Percentiles rank a stretch among this genome's conserved stretches.
Conservation (phyloP, 2,113 vertebrate species). For the Oxyruncus cristatus region DNA sequence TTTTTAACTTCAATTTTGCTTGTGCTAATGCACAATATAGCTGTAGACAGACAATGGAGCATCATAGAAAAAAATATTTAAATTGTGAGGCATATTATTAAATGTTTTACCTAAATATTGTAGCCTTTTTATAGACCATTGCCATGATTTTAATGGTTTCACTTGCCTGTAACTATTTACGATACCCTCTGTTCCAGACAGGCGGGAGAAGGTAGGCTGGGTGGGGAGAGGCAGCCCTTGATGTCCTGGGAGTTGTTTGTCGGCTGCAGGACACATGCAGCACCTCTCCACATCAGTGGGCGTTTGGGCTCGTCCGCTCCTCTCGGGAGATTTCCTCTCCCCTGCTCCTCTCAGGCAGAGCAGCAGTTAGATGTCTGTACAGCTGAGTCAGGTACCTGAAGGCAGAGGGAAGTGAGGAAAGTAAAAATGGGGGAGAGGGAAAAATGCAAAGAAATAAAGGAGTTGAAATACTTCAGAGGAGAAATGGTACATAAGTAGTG, state of each 20-base stretch:
- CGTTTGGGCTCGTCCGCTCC: not conserved
- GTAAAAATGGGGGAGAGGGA: not conserved
- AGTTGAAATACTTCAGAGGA: not conserved
- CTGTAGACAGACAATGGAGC: not conserved
- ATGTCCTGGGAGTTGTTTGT: not conserved
- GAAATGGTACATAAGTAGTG: not conserved
- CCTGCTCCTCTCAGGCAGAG: too few relatives aligned
- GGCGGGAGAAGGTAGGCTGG: not conserved
- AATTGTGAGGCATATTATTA: not conserved
- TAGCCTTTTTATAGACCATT: not conserved
- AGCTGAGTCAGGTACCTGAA: not conserved
- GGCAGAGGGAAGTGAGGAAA: not conserved
- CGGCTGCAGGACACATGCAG: not conserved
- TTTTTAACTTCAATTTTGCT: slow-evolving; percentile 14
- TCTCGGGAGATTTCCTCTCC: not conserved
- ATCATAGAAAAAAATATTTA: not conserved
- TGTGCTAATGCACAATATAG: not conserved
- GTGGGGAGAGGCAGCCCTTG: not conserved
- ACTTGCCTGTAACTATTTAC: not conserved
- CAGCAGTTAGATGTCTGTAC: not conserved
- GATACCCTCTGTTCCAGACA: not conserved
- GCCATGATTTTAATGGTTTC: not conserved
- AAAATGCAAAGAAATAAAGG: not conserved
- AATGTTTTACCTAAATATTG: not conserved
- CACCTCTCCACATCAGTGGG: not conserved